phyloP scores from a whole-genome alignment of 2,797 vertebrate species.

The Heteromormyrus szaboi region DNA sequence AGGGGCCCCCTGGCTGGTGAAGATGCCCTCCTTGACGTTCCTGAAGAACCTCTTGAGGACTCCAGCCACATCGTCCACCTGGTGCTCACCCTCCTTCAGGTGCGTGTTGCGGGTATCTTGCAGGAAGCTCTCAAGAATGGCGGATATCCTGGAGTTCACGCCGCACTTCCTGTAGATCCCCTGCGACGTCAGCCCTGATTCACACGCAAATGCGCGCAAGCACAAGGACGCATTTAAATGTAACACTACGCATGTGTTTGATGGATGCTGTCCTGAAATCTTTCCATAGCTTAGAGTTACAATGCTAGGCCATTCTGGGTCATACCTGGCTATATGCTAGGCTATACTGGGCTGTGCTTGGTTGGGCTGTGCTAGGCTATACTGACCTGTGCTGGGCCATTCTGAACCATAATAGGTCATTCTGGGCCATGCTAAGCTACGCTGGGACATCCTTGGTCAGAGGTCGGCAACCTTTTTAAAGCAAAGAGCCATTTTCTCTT shows the following conservation, averaged over 20 bases:
- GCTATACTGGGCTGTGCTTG: background rate
- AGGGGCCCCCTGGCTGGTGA: constrained; percentile 45
- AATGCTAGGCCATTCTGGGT: background rate
- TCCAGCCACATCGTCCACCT: constrained; percentile 66
- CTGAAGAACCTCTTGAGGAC: constrained; percentile 71
- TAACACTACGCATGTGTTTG: background rate
- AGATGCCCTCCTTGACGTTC: constrained; percentile 62
- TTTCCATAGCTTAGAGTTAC: background rate
- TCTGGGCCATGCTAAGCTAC: background rate
- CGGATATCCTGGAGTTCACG: constrained; percentile 65
- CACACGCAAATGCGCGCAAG: background rate
- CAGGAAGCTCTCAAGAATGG: constrained; percentile 58
- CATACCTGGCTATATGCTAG: background rate
- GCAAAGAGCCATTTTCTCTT: no score
- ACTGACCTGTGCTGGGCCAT: background rate
- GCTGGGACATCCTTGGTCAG: background rate
- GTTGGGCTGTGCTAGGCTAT: background rate
- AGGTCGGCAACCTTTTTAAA: no score
- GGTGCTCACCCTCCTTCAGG: constrained; percentile 63
- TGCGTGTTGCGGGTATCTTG: constrained; percentile 59
- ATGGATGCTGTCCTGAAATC: background rate
- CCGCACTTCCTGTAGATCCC: constrained; percentile 71
- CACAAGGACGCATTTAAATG: background rate
- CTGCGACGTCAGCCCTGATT: constrained; percentile 60
- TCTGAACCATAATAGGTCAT: background rate